phyloP scores from a whole-genome alignment of 2,888 invertebrate species.

The Meta bourneti region DNA sequence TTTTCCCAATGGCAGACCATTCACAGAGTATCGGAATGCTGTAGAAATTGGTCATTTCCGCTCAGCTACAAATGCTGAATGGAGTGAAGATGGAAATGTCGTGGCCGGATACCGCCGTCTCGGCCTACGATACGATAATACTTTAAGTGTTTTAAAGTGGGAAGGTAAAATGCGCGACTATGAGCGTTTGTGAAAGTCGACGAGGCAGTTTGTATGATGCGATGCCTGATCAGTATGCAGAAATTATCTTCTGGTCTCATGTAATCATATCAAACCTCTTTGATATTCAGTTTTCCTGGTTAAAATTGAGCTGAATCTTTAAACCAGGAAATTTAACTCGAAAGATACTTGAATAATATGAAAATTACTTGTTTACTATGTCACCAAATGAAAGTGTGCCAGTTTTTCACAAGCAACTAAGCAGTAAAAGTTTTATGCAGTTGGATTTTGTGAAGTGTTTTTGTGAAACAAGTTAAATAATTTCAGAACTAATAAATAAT shows the following conservation, averaged over 20 bases:
- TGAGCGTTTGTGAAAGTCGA: not conserved
- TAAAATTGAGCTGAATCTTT: not conserved
- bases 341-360: not conserved
- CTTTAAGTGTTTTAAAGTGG: not conserved
- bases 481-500: no score
- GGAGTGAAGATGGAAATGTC: not conserved
- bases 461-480: no score
- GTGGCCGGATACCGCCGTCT: not conserved
- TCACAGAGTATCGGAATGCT: no score
- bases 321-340: not conserved
- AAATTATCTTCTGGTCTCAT: not conserved
- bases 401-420: no score
- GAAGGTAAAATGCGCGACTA: not conserved
- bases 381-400: no score
- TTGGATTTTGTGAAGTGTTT: no score
- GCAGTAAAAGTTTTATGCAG: no score
- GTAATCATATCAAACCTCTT: not conserved
- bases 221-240: not conserved
- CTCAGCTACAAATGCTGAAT: no score
- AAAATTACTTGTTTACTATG: not conserved
- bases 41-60: not conserved
- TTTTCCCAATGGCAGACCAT: not conserved
- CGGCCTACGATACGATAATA: not conserved
- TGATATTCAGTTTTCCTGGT: not conserved
- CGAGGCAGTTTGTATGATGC: not conserved